phyloP scores from a whole-genome alignment of 2,888 invertebrate species.

The Drosophila formosana region DNA sequence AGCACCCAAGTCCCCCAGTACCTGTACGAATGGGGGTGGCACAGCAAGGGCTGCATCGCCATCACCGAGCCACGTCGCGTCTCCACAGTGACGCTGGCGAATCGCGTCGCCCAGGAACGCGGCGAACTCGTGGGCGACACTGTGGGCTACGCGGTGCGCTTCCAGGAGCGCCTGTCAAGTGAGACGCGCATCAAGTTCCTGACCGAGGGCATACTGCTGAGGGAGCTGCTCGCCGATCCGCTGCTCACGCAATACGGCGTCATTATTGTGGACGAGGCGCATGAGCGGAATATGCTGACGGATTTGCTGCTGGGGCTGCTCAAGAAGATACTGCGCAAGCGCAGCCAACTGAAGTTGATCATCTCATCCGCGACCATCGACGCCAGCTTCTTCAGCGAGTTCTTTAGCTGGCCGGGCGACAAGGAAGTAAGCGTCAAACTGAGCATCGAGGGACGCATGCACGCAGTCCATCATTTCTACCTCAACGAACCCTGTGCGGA shows the following conservation, averaged over 20 bases:
- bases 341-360: slow-evolving; percentile 92
- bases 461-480: slow-evolving; percentile 95
- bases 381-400: slow-evolving; percentile 92
- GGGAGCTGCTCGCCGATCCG: slow-evolving; percentile 98
- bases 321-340: slow-evolving; percentile 95
- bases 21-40: slow-evolving; percentile 94
- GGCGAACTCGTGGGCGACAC: slow-evolving; percentile 90
- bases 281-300: slow-evolving; percentile 96
- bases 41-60: slow-evolving; percentile 91
- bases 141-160: slow-evolving; percentile 95
- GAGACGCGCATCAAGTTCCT: slow-evolving; percentile 93
- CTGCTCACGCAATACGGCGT: slow-evolving; percentile 94
- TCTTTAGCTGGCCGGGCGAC: slow-evolving; percentile 87
- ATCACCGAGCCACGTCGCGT: slow-evolving; percentile 97
- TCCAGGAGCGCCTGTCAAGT: slow-evolving; percentile 88
- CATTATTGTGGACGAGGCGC: slow-evolving; percentile 97
- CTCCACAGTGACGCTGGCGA: slow-evolving; percentile 94
- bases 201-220: slow-evolving; percentile 97
- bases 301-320: slow-evolving; percentile 97
- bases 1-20: slow-evolving; percentile 88
- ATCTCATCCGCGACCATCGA: slow-evolving; percentile 98
- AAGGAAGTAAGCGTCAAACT: slow-evolving; percentile 90
- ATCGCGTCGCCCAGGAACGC: slow-evolving; percentile 94
- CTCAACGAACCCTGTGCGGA: slow-evolving; percentile 93
- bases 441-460: slow-evolving; percentile 94